These are phyloP conservation scores for Rallus limicola DNA, from an alignment of 2,113 vertebrate genomes.

Conservation along the genomic window DNA sequence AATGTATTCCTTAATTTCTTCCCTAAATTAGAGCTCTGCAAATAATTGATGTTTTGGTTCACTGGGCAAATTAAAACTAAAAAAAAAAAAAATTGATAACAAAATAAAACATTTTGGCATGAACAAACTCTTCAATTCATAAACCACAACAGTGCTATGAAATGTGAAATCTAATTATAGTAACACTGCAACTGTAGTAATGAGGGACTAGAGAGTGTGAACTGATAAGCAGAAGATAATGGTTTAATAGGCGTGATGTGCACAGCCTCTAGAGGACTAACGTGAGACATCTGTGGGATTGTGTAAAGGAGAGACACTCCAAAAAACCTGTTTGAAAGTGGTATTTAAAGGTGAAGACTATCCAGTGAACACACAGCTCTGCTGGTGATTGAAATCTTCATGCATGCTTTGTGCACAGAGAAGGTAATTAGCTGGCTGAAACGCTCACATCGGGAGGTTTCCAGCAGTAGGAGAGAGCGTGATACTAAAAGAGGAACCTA, in stretches of 20 bases:
- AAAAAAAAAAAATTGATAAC: constrained; percentile 10
- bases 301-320: neutral
- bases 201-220: neutral
- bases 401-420: neutral
- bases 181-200: neutral
- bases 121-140: neutral
- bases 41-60: constrained; percentile 44
- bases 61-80: constrained; percentile 39
- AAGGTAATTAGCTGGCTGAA: neutral
- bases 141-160: neutral
- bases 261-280: neutral
- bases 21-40: constrained; percentile 1
- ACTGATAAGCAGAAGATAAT: constrained; percentile 12
- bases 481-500: neutral
- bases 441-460: neutral
- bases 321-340: neutral
- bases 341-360: neutral
- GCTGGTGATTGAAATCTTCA: neutral
- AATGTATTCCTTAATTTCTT: constrained; percentile 16
- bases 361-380: neutral
- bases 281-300: neutral
- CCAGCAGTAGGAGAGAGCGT: neutral
- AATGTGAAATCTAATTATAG: constrained; percentile 15
- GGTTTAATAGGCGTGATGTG: neutral
- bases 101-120: constrained; percentile 23